Evolutionary conservation across 2,888 invertebrate genomes (phyloP).

Genomic region (Hirtodrosophila duncani): DNA sequence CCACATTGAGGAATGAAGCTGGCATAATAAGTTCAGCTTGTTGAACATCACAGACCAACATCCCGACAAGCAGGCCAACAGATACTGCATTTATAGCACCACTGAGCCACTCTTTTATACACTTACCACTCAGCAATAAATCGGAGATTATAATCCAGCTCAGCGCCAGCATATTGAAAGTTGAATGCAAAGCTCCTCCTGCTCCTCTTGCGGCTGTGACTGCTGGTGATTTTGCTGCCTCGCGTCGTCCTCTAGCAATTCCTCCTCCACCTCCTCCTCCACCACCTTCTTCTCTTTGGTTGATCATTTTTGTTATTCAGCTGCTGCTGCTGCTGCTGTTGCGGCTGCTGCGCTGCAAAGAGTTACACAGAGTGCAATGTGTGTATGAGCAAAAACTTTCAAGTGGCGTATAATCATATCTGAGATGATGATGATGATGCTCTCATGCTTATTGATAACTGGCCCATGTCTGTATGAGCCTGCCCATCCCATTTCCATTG

Average conservation of each 20-base stretch:
- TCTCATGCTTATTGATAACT: conserved; percentile 56
- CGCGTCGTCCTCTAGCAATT: too few species aligned
- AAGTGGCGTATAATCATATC: conserved; percentile 50
- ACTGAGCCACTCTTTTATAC: conserved; percentile 8
- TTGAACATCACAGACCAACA: conserved; percentile 27
- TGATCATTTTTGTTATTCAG: conserved; percentile 28
- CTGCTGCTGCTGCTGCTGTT: conserved; percentile 8
- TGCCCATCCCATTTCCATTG: too few species aligned
- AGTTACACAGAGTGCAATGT: conserved; percentile 15
- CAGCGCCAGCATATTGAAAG: conserved; percentile 75
- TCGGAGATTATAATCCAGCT: conserved; percentile 77
- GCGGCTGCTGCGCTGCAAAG: conserved; percentile 37
- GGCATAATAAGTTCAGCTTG: conserved; percentile 55
- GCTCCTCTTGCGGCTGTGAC: conserved; percentile 2
- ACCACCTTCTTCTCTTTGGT: conserved; percentile 7
- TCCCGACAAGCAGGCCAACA: conserved; percentile 4
- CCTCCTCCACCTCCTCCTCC: conserved; percentile 10
- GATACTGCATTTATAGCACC: conserved; percentile 6
- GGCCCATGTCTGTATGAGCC: conserved; percentile 3
- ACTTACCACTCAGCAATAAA: conserved; percentile 77
- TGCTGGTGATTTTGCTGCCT: too few species aligned
- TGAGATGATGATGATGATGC: conserved; percentile 35
- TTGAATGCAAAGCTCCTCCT: conserved; percentile 51
- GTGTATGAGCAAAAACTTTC: conserved; percentile 35
- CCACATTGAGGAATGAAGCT: conserved; percentile 49